phyloP scores from a whole-genome alignment of 1,140 invertebrate genomes.

The Anoplolepis gracilipes region DNA sequence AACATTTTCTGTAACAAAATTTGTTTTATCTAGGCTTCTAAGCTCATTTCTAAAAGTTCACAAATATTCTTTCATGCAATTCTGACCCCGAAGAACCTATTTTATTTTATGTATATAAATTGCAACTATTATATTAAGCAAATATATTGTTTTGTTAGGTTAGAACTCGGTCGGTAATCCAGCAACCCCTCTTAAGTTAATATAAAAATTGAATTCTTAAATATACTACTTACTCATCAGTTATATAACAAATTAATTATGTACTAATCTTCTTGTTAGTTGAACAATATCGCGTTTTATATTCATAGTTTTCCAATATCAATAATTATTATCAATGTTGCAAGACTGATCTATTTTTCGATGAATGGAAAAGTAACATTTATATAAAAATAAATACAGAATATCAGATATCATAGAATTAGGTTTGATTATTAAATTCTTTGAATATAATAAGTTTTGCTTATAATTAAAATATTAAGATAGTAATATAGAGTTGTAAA shows the following conservation, averaged over 20 bases:
- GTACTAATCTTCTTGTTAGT: not conserved
- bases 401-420: not conserved
- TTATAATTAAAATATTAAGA: not conserved
- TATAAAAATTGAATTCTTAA: no score
- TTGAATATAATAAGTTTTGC: not conserved
- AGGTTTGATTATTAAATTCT: not conserved
- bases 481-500: not conserved
- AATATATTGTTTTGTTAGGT: no score
- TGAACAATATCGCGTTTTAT: not conserved
- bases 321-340: not conserved
- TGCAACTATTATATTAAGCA: no score
- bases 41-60: no score
- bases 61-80: no score
- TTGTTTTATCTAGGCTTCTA: no score
- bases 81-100: no score
- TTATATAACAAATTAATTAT: not conserved
- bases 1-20: no score
- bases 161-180: no score
- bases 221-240: not conserved
- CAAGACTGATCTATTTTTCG: not conserved
- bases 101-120: no score
- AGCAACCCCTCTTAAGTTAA: no score
- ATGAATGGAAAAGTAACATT: not conserved
- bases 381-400: not conserved
- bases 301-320: not conserved